Percentiles rank a stretch among this genome's conserved stretches.
Evolutionary conservation across 1,140 invertebrate genomes (phyloP).

Genomic region (Penaeus indicus): DNA sequence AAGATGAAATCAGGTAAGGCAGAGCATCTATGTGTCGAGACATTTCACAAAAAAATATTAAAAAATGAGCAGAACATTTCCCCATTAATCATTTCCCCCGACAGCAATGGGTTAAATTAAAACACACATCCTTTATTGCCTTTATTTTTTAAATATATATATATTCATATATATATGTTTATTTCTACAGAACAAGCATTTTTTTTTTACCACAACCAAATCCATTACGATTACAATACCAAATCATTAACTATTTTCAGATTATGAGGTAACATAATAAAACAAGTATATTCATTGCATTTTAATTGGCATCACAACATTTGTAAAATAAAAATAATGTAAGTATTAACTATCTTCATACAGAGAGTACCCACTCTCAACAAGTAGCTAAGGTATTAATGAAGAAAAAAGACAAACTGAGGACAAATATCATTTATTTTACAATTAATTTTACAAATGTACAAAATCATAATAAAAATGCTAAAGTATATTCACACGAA

Average conservation of each 20-base stretch:
- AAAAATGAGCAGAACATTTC: too few species aligned
- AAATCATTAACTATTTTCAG: not conserved
- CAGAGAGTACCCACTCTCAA: not conserved
- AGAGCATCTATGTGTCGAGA: too few species aligned
- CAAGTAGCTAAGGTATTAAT: conserved; percentile 34
- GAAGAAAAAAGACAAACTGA: conserved; percentile 44
- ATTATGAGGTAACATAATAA: conserved; percentile 1
- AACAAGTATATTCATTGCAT: not conserved
- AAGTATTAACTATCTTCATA: conserved; percentile 9
- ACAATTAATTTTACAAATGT: conserved; percentile 51
- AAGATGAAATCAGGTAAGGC: too few species aligned
- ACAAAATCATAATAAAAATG: conserved; percentile 48
- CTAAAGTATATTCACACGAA: conserved; percentile 34
- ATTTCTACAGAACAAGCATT: too few species aligned
- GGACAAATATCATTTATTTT: conserved; percentile 47
- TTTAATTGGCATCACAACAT: not conserved
- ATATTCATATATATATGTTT: too few species aligned
- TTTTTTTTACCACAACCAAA: not conserved
- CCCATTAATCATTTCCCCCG: too few species aligned
- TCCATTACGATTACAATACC: not conserved
- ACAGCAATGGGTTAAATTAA: too few species aligned
- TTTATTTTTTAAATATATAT: too few species aligned
- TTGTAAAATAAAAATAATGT: conserved; percentile 11
- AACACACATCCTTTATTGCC: too few species aligned
- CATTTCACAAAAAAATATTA: too few species aligned